phyloP scores from a whole-genome alignment of 1,140 invertebrate species.

The Stenopsyche tienmushanensis region DNA sequence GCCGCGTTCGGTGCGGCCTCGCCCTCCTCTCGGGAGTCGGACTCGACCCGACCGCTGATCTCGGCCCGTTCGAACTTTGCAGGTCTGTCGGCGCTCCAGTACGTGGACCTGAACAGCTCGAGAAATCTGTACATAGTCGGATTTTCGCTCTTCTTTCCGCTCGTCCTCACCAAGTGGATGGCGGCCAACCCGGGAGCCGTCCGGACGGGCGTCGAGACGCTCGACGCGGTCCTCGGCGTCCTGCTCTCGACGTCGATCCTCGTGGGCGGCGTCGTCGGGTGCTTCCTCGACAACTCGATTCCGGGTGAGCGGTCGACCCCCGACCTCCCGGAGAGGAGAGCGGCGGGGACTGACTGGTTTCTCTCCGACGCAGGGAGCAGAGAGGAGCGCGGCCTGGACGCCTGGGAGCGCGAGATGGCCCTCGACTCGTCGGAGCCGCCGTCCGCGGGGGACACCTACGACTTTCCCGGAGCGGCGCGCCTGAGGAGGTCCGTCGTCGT shows the following conservation, averaged over 20 bases:
- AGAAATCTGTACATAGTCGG: conserved; percentile 87
- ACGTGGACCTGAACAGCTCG: conserved; percentile 78
- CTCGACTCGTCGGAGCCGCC: conserved; percentile 52
- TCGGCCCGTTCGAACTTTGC: conserved; percentile 29
- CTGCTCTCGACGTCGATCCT: conserved; percentile 83
- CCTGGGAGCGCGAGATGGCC: conserved; percentile 72
- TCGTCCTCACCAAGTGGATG: conserved; percentile 80
- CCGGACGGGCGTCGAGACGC: conserved; percentile 66
- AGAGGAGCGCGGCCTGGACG: conserved; percentile 67
- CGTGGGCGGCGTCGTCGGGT: conserved; percentile 77
- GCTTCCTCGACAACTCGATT: conserved; percentile 81
- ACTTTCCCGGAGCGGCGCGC: conserved; percentile 72
- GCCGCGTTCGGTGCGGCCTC: conserved; percentile 66
- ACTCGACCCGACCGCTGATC: not conserved
- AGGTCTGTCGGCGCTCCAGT: conserved; percentile 79
- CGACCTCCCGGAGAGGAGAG: conserved; percentile 56
- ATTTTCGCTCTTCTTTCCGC: conserved; percentile 80
- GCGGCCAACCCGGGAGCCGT: conserved; percentile 65
- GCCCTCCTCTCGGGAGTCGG: too few relatives aligned
- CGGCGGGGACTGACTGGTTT: conserved; percentile 53
- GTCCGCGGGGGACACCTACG: conserved; percentile 62
- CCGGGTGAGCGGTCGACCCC: conserved; percentile 63
- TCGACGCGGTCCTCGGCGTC: conserved; percentile 76
- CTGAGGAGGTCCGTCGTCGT: conserved; percentile 61
- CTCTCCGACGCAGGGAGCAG: not conserved